These are phyloP conservation scores for Periophthalmus magnuspinnatus DNA, from an alignment of 2,797 vertebrate genomes.

Conservation along the genomic window DNA sequence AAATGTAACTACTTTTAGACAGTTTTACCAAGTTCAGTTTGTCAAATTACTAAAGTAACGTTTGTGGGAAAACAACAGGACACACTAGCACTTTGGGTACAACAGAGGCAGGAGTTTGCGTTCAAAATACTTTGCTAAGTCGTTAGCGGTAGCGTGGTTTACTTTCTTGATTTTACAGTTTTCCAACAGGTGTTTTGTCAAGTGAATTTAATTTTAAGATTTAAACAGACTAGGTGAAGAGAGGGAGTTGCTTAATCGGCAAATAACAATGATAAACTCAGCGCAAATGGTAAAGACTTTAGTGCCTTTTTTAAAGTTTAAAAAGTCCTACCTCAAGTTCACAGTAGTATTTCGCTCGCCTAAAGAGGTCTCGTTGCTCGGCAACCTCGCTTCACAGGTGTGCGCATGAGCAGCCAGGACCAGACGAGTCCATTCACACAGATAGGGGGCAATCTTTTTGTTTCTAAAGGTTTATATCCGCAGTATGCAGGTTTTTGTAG, in stretches of 20 bases:
- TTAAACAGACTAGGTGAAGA: not conserved
- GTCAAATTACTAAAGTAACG: not conserved
- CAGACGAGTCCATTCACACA: constrained; percentile 45
- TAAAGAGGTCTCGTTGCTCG: constrained; percentile 41
- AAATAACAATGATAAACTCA: not conserved
- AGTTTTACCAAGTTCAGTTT: not conserved
- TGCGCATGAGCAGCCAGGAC: constrained; percentile 43
- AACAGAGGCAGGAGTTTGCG: not conserved
- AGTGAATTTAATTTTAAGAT: not conserved
- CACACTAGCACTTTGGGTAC: not conserved
- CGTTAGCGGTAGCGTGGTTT: not conserved
- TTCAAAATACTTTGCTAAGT: not conserved
- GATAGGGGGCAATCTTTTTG: not conserved
- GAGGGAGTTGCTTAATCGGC: not conserved
- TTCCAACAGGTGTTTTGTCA: not conserved
- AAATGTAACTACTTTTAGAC: not conserved
- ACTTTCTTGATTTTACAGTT: not conserved
- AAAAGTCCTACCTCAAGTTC: constrained; percentile 21
- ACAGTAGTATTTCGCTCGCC: not conserved
- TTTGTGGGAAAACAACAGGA: not conserved
- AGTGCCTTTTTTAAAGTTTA: not conserved
- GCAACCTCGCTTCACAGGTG: constrained; percentile 41
- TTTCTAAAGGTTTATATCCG: not conserved
- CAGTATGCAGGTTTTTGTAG: rapidly evolving
- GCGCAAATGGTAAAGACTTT: not conserved